A percentile compares a stretch with the other conserved stretches of the same genome.
phyloP scores from a whole-genome alignment of 2,797 vertebrate genomes.

The Hydrophis major region DNA sequence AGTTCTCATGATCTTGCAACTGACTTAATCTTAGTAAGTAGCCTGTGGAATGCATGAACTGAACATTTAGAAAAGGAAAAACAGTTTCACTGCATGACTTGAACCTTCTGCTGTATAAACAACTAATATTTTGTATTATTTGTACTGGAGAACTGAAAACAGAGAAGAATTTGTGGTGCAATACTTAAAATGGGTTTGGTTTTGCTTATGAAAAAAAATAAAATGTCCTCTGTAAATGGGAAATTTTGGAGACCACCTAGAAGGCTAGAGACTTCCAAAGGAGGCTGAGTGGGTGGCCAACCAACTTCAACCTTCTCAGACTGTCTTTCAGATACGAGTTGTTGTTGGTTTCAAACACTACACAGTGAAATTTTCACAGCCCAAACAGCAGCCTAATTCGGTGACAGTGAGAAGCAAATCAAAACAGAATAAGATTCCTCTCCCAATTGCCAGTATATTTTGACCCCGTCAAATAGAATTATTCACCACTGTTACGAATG shows the following conservation, averaged over 20 bases:
- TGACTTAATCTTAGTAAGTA: neutral
- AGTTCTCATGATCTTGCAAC: neutral
- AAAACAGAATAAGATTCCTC: neutral
- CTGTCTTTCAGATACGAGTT: neutral
- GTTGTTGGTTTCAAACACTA: neutral
- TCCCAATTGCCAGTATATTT: neutral
- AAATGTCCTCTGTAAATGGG: conserved; percentile 12
- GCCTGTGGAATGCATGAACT: neutral
- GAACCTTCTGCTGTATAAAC: neutral
- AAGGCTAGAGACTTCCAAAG: neutral
- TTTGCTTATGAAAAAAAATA: conserved; percentile 8
- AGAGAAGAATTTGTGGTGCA: conserved; percentile 6
- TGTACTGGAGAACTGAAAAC: conserved; percentile 30
- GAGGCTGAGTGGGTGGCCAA: neutral
- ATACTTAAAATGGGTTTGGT: conserved; percentile 3
- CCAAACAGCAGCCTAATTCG: fast-evolving
- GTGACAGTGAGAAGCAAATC: neutral
- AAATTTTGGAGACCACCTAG: conserved; percentile 27
- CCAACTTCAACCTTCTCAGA: neutral
- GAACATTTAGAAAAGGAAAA: neutral
- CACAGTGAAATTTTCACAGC: neutral
- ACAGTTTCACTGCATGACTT: neutral
- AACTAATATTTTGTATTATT: conserved; percentile 3
- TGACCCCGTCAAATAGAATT: neutral
- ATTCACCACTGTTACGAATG: neutral